These are phyloP conservation scores for Fissipunctia ypsillon DNA, from an alignment of 2,888 invertebrate species.

Conservation along the genomic window DNA sequence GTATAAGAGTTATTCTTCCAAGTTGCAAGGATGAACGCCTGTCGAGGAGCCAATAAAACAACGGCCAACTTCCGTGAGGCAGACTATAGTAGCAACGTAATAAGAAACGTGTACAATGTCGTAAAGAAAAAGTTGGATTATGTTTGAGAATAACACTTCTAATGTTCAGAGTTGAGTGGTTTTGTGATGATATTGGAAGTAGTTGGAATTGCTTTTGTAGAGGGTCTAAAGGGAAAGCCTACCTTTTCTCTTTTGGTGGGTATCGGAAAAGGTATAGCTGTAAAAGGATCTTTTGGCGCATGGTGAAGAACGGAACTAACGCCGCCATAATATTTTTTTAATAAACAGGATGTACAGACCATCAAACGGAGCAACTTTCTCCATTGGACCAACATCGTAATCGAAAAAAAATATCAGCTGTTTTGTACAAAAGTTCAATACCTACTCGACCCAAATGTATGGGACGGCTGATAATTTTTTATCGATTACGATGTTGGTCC, in stretches of 20 bases:
- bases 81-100: constrained; percentile 44
- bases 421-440: too few relatives aligned
- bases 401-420: too few relatives aligned
- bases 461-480: too few relatives aligned
- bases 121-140: constrained; percentile 63
- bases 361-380: too few relatives aligned
- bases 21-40: constrained; percentile 61
- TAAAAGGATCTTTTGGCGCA: too few relatives aligned
- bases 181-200: constrained; percentile 36
- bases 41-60: constrained; percentile 64
- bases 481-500: too few relatives aligned
- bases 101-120: constrained; percentile 61
- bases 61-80: constrained; percentile 58
- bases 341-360: too few relatives aligned
- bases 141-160: constrained; percentile 51
- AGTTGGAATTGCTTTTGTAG: constrained; percentile 40
- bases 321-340: too few relatives aligned
- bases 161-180: constrained; percentile 35
- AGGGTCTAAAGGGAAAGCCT: neutral
- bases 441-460: too few relatives aligned
- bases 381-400: too few relatives aligned
- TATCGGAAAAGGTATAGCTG: neutral
- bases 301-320: too few relatives aligned
- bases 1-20: constrained; percentile 56
- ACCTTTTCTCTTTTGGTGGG: neutral